Conservation (phyloP, 2,888 invertebrate species). For the Altica lythri region DNA sequence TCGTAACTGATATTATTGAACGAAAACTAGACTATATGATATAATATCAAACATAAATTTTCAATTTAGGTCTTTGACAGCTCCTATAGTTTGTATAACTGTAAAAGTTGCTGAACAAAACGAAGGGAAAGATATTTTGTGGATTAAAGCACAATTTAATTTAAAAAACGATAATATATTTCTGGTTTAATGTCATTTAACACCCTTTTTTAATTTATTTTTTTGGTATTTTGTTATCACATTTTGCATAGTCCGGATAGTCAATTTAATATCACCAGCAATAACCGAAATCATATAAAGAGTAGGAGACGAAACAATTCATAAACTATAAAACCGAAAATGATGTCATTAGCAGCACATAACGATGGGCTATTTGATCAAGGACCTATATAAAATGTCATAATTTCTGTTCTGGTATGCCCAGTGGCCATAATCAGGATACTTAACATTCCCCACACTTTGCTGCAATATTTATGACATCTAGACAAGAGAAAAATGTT, state of each 20-base stretch:
- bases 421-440: slow-evolving; percentile 52
- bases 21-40: slow-evolving; percentile 30
- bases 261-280: no score
- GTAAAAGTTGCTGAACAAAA: slow-evolving; percentile 9
- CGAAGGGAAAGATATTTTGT: slow-evolving; percentile 12
- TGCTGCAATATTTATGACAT: slow-evolving; percentile 49
- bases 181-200: no score
- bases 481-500: slow-evolving; percentile 35
- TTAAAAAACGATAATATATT: slow-evolving; percentile 7
- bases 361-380: slow-evolving; percentile 49
- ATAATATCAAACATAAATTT: slow-evolving; percentile 34
- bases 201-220: no score
- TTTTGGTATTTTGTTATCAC: no score
- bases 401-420: slow-evolving; percentile 56
- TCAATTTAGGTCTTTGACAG: slow-evolving; percentile 31
- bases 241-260: no score
- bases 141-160: slow-evolving; percentile 15
- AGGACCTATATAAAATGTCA: slow-evolving; percentile 55
- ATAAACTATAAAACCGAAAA: slow-evolving; percentile 47
- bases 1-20: slow-evolving; percentile 38
- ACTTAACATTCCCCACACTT: slow-evolving; percentile 50
- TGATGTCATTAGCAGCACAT: slow-evolving; percentile 52
- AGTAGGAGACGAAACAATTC: slow-evolving; percentile 35
- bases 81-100: slow-evolving; percentile 7
- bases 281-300: slow-evolving; percentile 20